These are phyloP conservation scores for Agrochola lychnidis DNA, from an alignment of 2,888 invertebrate species.

Conservation along the genomic window DNA sequence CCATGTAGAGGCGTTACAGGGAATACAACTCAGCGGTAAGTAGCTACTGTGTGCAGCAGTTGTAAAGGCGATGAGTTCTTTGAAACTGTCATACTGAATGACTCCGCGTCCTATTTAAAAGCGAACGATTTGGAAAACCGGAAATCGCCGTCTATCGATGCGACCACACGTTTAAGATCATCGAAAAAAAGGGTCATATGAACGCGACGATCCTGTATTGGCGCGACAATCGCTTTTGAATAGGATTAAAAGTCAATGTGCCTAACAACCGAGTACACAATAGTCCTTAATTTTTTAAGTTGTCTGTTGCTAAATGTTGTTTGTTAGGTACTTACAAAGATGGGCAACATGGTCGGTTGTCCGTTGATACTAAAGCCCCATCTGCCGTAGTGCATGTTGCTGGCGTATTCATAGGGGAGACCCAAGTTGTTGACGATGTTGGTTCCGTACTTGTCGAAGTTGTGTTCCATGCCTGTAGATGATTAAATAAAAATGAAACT, in stretches of 20 bases:
- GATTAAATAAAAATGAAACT: background rate
- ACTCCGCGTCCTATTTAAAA: no score
- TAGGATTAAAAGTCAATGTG: no score
- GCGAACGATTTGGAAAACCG: no score
- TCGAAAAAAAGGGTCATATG: no score
- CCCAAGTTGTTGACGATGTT: conserved; percentile 90
- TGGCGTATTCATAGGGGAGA: conserved; percentile 92
- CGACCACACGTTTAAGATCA: no score
- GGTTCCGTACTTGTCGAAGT: conserved; percentile 89
- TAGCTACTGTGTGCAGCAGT: no score
- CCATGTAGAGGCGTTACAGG: background rate
- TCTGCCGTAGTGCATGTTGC: conserved; percentile 92
- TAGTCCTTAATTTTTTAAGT: no score
- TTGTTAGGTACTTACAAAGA: conserved; percentile 61
- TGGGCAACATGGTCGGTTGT: conserved; percentile 90
- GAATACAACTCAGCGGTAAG: background rate
- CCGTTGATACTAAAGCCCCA: conserved; percentile 91
- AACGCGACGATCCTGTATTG: no score
- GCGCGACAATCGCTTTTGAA: no score
- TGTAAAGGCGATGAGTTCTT: background rate
- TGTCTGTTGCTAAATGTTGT: no score
- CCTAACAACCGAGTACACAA: no score
- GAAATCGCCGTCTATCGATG: no score
- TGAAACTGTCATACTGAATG: background rate
- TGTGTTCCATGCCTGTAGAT: conserved; percentile 71